Percentiles rank a stretch among this genome's conserved stretches.
Evolutionary conservation across 2,797 vertebrate genomes (phyloP).

Genomic region (Alexandromys oeconomus): DNA sequence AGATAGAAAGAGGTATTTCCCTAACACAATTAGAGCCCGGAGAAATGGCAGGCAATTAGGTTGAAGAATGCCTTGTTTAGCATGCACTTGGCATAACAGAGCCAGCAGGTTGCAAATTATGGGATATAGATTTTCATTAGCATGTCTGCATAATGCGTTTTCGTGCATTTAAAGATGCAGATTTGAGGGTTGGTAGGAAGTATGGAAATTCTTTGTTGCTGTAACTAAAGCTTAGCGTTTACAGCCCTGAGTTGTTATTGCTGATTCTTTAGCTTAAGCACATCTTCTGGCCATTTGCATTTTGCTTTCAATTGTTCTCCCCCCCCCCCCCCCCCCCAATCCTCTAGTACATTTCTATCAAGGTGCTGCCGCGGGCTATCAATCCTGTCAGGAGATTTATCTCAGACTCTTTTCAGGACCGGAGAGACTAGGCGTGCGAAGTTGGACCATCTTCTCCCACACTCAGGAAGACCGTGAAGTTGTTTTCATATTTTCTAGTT

Average conservation of each 20-base stretch:
- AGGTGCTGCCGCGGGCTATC: background rate
- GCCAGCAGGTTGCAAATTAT: constrained; percentile 81
- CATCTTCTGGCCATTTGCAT: background rate
- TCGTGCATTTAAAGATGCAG: constrained; percentile 45
- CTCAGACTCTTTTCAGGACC: background rate
- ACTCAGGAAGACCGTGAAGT: background rate
- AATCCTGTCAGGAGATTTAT: background rate
- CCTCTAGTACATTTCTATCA: background rate
- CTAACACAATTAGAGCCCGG: constrained; percentile 64
- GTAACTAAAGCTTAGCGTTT: constrained; percentile 35
- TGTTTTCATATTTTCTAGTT: background rate
- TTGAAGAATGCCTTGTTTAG: constrained; percentile 74
- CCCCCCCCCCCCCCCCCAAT: no score
- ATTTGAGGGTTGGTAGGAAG: background rate
- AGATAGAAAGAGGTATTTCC: constrained; percentile 64
- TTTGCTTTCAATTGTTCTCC: background rate
- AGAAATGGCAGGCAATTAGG: constrained; percentile 62
- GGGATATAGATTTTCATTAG: constrained; percentile 73
- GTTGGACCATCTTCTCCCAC: background rate
- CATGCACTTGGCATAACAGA: constrained; percentile 43
- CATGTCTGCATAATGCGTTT: constrained; percentile 59
- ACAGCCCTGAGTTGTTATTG: constrained; percentile 43
- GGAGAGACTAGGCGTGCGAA: background rate
- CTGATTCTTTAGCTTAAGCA: constrained; percentile 25
- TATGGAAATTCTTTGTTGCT: constrained; percentile 31